Percentiles rank a stretch among this genome's conserved stretches.
Evolutionary conservation across 2,888 invertebrate genomes (phyloP).

Genomic region (Drosophila parthenogenetica): DNA sequence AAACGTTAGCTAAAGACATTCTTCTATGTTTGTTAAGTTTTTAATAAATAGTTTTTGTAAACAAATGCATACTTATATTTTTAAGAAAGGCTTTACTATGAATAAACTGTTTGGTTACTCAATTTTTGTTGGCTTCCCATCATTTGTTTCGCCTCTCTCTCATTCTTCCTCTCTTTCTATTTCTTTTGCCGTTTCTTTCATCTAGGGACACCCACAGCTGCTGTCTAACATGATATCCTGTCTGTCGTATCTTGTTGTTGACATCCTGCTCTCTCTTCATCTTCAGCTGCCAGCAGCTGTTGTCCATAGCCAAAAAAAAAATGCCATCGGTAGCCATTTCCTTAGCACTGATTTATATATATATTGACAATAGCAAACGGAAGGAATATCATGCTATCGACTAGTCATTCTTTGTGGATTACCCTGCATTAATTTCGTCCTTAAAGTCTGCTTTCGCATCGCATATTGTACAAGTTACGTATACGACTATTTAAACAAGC

Average conservation of each 20-base stretch:
- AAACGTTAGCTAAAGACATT: not conserved
- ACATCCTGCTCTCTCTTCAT: constrained; percentile 6
- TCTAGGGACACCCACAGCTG: constrained; percentile 4
- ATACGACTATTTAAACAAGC: too few relatives aligned
- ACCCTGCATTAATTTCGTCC: constrained; percentile 16
- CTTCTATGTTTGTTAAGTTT: too few relatives aligned
- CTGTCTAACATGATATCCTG: constrained; percentile 20
- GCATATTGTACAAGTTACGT: too few relatives aligned
- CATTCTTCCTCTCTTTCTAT: too few relatives aligned
- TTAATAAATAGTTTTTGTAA: too few relatives aligned
- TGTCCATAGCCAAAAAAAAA: constrained; percentile 12
- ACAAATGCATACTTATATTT: not conserved
- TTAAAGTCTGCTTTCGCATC: not conserved
- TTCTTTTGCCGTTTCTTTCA: not conserved
- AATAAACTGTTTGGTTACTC: too few relatives aligned
- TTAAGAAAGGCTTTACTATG: not conserved
- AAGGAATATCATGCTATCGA: constrained; percentile 25
- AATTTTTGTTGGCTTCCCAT: too few relatives aligned
- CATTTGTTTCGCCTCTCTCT: too few relatives aligned
- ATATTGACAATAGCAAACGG: constrained; percentile 33
- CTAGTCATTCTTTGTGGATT: constrained; percentile 22
- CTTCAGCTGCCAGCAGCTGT: constrained; percentile 32
- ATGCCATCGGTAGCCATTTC: constrained; percentile 25
- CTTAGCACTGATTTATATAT: constrained; percentile 41
- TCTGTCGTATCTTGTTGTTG: constrained; percentile 6